Percentiles rank a stretch among this genome's conserved stretches.
Evolutionary conservation across 2,888 invertebrate genomes (phyloP).

Genomic region (Gymnosoma rotundatum): DNA sequence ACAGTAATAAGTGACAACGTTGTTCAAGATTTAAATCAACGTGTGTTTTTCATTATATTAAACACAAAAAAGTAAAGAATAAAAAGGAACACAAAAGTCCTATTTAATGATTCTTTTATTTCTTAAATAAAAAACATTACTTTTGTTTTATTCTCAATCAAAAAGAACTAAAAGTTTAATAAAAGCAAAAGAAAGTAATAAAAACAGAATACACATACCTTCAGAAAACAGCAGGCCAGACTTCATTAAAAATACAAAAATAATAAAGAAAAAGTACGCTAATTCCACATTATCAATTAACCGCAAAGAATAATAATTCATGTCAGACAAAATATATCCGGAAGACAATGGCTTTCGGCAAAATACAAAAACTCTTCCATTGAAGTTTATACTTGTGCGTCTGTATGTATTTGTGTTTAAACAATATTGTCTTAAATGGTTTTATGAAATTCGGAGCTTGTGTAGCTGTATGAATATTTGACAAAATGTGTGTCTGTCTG

Average conservation of each 20-base stretch:
- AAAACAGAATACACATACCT: conserved; percentile 31
- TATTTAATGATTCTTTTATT: too few species aligned
- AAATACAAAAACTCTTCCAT: background rate
- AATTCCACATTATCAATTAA: conserved; percentile 70
- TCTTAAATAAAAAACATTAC: too few species aligned
- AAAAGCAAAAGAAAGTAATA: background rate
- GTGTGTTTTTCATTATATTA: conserved; percentile 11
- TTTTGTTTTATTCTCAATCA: too few species aligned
- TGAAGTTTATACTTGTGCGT: background rate
- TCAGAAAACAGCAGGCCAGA: conserved; percentile 38
- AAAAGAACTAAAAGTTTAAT: background rate
- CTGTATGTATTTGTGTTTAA: background rate
- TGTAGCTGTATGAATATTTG: background rate
- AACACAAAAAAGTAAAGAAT: background rate
- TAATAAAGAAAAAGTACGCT: conserved; percentile 46
- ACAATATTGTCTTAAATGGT: conserved; percentile 25
- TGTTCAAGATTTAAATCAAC: conserved; percentile 47
- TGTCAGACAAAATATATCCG: conserved; percentile 62
- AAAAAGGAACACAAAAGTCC: too few species aligned
- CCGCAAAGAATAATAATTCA: conserved; percentile 69
- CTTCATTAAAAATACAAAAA: conserved; percentile 18
- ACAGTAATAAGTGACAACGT: conserved; percentile 24
- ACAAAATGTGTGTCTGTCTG: background rate
- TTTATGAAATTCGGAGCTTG: background rate
- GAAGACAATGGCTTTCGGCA: conserved; percentile 11